A percentile compares a stretch with the other conserved stretches of the same genome.
phyloP scores from a whole-genome alignment of 2,797 vertebrate species.

The Scolopax rusticola region DNA sequence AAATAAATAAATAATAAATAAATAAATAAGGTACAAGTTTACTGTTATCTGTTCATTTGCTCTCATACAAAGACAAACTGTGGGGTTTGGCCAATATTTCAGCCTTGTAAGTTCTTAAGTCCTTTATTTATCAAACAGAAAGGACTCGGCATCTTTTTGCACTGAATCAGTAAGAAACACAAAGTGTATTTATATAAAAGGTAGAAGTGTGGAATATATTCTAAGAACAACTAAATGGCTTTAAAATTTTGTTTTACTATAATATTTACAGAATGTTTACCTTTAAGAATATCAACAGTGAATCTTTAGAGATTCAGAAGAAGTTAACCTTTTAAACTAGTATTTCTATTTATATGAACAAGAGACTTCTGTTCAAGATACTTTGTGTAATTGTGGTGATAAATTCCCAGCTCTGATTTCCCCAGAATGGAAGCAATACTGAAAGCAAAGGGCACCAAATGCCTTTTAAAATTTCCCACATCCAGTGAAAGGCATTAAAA shows the following conservation, averaged over 20 bases:
- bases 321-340: neutral
- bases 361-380: neutral
- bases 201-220: neutral
- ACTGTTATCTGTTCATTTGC: neutral
- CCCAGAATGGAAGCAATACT: neutral
- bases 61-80: neutral
- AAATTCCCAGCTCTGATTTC: conserved; percentile 22
- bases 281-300: neutral
- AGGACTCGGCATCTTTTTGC: neutral
- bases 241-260: neutral
- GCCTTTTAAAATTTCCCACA: neutral
- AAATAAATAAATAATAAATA: too few relatives aligned
- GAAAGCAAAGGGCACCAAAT: conserved; percentile 25
- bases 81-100: neutral
- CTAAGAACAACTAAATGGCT: neutral
- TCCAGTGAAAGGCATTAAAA: neutral
- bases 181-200: neutral
- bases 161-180: neutral
- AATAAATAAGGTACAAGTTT: neutral
- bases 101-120: neutral
- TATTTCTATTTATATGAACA: neutral
- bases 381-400: neutral
- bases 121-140: neutral
- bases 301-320: neutral
- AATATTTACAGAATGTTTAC: conserved; percentile 1